Evolutionary conservation across 2,113 vertebrate species (phyloP).

Genomic region (Lipotes vexillifer): DNA sequence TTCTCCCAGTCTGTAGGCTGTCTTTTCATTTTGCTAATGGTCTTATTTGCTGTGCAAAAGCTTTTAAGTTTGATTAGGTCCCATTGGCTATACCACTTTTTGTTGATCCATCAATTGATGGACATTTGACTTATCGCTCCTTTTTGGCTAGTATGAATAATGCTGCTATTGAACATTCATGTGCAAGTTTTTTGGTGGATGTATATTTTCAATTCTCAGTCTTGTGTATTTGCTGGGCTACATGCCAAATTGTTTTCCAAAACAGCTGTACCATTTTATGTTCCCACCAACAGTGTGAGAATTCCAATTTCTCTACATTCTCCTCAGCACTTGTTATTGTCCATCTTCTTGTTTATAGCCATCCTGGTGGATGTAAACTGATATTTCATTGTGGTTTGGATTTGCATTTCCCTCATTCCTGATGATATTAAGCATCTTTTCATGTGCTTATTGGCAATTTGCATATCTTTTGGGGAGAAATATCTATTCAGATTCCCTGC

Average conservation of each 20-base stretch:
- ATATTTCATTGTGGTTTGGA: background rate
- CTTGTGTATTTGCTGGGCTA: background rate
- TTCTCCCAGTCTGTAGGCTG: background rate
- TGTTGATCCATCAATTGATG: background rate
- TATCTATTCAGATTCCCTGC: background rate
- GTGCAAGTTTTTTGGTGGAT: background rate
- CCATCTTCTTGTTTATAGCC: background rate
- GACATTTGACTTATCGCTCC: background rate
- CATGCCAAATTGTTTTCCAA: background rate
- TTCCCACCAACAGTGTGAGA: background rate
- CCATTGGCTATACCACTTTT: background rate
- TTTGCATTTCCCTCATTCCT: background rate
- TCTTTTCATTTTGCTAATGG: background rate
- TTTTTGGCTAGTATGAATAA: background rate
- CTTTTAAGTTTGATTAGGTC: background rate
- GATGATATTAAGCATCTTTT: background rate
- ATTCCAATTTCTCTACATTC: background rate
- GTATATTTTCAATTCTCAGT: background rate
- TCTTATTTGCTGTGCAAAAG: background rate
- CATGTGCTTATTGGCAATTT: background rate
- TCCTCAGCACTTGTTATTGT: background rate
- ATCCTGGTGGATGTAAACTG: background rate
- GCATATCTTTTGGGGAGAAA: background rate
- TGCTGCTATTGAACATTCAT: background rate
- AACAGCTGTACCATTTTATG: background rate